Base-by-base conservation (phyloP, 2,797 vertebrate species). In the Eospalax fontanierii region DNA sequence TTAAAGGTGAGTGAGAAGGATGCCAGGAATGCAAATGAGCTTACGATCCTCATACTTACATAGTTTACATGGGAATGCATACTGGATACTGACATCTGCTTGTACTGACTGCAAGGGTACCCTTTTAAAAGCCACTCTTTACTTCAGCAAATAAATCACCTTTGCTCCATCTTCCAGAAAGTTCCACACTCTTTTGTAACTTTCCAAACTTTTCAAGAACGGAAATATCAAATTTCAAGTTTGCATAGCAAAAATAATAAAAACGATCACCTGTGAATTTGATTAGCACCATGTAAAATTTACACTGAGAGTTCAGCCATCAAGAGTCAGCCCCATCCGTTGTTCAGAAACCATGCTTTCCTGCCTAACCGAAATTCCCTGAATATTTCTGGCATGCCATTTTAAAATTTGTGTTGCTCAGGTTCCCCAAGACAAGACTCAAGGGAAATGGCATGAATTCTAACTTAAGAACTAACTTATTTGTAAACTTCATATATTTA, bases 1-100 rank as follows among this genome's bases (percentile, higher is more conserved):
- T 93, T 63, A 92, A 94, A 94, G 86, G 92, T 96, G n/a, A 91
- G 95, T 90, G 46, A 46, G 66, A 82, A 83, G 33, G 46, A 66
- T 46, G 22, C 30, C 63, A 59, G 57, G 50, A 84, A 70, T 43
- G 2, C 59, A 80, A 71, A 63, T 68, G 12, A 59, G 21, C 28
- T n/a, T 68, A n/a, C 18, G 59, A 61, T n/a, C 28, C 30, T 89
- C 63, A 66, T 24, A 57, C 57, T 33, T 86, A 70, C 40, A 28
- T 9, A 63, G 65, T 90, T 63, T 79, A 10, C 38, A 35, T 71
- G 30, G 92, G 63, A 73, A 30, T 40, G 35, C 43, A 80, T 38
- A 6, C 43, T 68, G 33, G 12, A 2, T 59, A 3, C 26, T 85
- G 3, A 18, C 50, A 68, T 94, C 61, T 81, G 35, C 43, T 30